Percentiles rank a stretch among this genome's conserved stretches.
phyloP scores from a whole-genome alignment of 1,140 invertebrate genomes.

The Heliconius nattereri region DNA sequence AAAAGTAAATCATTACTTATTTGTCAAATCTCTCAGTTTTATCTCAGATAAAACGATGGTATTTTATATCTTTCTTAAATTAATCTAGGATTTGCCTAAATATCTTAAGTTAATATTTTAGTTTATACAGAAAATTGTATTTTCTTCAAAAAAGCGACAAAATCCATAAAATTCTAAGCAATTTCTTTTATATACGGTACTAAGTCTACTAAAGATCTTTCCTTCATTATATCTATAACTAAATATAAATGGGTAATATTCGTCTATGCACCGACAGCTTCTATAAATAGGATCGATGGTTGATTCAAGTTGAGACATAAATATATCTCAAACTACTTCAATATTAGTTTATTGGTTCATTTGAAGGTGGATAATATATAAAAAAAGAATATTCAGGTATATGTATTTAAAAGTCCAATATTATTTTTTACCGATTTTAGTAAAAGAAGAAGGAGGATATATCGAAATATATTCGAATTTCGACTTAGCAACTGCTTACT shows the following conservation, averaged over 20 bases:
- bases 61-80: no score
- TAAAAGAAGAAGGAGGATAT: no score
- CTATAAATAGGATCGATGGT: background rate
- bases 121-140: no score
- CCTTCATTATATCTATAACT: background rate
- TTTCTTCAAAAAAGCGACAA: no score
- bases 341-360: background rate
- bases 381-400: background rate
- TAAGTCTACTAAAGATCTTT: background rate
- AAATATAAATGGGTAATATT: background rate
- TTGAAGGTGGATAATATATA: background rate
- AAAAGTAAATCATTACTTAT: background rate
- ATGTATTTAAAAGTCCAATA: no score
- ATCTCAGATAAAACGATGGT: no score
- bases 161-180: no score
- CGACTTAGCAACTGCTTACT: no score
- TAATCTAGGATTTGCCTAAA: no score
- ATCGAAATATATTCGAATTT: no score
- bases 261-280: background rate
- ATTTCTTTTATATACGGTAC: background rate
- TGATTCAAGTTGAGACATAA: background rate
- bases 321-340: background rate
- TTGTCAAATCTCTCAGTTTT: background rate
- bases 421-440: background rate
- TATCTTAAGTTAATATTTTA: no score